phyloP scores from a whole-genome alignment of 30 jellyfish, hydroid and myxozoan species.

The Aurelia coerulea region DNA sequence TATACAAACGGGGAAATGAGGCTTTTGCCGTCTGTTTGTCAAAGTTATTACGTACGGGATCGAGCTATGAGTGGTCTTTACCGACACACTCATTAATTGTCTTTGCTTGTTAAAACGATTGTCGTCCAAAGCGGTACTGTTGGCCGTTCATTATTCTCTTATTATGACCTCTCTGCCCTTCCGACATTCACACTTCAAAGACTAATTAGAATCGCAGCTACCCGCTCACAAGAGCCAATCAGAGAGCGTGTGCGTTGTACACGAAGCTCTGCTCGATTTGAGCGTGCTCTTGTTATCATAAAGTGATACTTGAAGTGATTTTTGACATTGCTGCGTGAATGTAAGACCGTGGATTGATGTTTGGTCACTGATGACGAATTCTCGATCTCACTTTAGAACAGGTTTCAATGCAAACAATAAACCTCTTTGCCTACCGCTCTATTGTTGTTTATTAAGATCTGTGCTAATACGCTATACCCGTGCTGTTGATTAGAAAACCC shows the following conservation, averaged over 20 bases:
- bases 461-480: constrained; percentile 85
- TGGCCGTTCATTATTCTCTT: constrained; percentile 74
- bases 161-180: constrained; percentile 78
- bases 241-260: constrained; percentile 50
- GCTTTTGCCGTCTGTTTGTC: constrained; percentile 71
- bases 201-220: constrained; percentile 77
- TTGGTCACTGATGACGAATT: constrained; percentile 65
- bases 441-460: constrained; percentile 74
- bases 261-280: constrained; percentile 32
- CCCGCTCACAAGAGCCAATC: constrained; percentile 74
- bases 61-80: constrained; percentile 54
- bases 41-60: constrained; percentile 58
- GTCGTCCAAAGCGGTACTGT: constrained; percentile 65
- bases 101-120: constrained; percentile 77
- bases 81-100: constrained; percentile 72
- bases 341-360: constrained; percentile 40
- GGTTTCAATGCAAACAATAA: constrained; percentile 68
- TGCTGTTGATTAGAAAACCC: constrained; percentile 77
- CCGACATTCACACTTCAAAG: constrained; percentile 89
- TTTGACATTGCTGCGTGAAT: constrained; percentile 59
- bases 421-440: constrained; percentile 77
- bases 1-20: constrained; percentile 50
- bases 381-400: constrained; percentile 58
- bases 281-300: constrained; percentile 3
- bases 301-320: constrained; percentile 27